A percentile compares a stretch with the other conserved stretches of the same genome.
Evolutionary conservation across 1,140 invertebrate genomes (phyloP).

Genomic region (Arion vulgaris): DNA sequence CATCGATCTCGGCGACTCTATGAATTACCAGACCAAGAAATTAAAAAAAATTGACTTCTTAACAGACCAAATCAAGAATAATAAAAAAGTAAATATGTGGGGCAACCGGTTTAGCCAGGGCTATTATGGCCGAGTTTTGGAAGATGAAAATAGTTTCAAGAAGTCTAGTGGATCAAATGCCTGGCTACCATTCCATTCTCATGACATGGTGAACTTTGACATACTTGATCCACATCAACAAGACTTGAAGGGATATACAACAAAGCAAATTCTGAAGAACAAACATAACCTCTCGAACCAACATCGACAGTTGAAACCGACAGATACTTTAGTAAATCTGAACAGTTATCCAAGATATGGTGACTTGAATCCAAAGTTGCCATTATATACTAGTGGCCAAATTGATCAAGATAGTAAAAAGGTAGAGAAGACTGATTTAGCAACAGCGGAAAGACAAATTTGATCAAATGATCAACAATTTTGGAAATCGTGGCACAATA

Average conservation of each 20-base stretch:
- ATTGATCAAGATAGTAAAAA: not conserved
- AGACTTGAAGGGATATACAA: not conserved
- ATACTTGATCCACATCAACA: not conserved
- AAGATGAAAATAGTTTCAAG: not conserved
- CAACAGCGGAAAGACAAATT: not conserved
- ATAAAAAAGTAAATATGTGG: not conserved
- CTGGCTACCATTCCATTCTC: not conserved
- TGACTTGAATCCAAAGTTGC: not conserved
- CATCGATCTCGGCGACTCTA: not conserved
- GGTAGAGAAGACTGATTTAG: not conserved
- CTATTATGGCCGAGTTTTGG: slow-evolving; percentile 15
- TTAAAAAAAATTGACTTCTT: not conserved
- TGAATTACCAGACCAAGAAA: not conserved
- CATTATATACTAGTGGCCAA: not conserved
- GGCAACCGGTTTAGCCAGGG: slow-evolving; percentile 14
- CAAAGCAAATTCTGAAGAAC: not conserved
- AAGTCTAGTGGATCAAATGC: not conserved
- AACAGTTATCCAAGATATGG: not conserved
- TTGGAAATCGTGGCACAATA: not conserved
- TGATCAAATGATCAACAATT: not conserved
- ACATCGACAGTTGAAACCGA: not conserved
- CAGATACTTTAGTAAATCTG: not conserved
- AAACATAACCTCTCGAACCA: not conserved
- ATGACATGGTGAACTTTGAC: not conserved
- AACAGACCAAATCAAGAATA: not conserved